Evolutionary conservation across 1,140 invertebrate species (phyloP).

Genomic region (Hypothenemus hampei): DNA sequence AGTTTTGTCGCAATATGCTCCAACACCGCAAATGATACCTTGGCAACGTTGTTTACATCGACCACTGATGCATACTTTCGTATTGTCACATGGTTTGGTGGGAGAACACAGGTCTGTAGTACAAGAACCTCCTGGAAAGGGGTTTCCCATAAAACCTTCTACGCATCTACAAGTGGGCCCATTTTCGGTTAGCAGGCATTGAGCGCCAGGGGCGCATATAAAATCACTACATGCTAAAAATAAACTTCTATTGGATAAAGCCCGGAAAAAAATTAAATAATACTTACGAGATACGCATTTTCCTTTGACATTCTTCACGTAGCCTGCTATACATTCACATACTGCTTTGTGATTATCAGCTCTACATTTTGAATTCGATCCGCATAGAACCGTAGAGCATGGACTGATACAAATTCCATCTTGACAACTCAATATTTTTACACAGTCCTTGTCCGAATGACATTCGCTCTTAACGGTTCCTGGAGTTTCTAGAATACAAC

Average conservation of each 20-base stretch:
- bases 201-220: conserved; percentile 74
- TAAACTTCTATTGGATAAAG: conserved; percentile 16
- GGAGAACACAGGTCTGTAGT: conserved; percentile 73
- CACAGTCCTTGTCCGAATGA: conserved; percentile 68
- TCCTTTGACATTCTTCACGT: conserved; percentile 65
- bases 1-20: conserved; percentile 71
- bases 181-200: conserved; percentile 78
- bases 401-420: conserved; percentile 75
- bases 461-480: conserved; percentile 57
- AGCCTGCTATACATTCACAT: conserved; percentile 82
- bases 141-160: conserved; percentile 80
- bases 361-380: conserved; percentile 80
- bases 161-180: conserved; percentile 85
- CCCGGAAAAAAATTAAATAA: not conserved
- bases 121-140: conserved; percentile 83
- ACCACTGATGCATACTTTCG: conserved; percentile 76
- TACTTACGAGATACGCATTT: conserved; percentile 73
- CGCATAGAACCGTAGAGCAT: conserved; percentile 71
- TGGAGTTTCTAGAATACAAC: conserved; percentile 58
- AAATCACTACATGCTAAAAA: conserved; percentile 70
- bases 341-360: conserved; percentile 82
- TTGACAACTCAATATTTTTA: conserved; percentile 70
- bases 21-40: conserved; percentile 74
- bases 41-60: conserved; percentile 81
- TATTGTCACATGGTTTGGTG: conserved; percentile 67